Evolutionary conservation across 2,888 invertebrate genomes (phyloP), one percentile per base, ranked within the genome.

Genomic region (Leptothorax acervorum): DNA sequence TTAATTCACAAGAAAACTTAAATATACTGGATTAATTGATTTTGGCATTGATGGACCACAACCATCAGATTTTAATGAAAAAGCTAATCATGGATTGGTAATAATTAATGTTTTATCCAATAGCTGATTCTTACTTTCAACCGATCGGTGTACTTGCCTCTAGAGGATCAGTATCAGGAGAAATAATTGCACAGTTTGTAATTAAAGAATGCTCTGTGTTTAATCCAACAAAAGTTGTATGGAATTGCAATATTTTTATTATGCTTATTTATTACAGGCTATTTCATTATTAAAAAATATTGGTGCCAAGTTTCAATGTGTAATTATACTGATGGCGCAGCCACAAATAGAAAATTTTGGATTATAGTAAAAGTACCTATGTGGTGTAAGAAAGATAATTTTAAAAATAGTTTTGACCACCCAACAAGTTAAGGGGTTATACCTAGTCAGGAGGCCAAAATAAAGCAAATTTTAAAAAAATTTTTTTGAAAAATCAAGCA

Each of bases 281-380:
- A 66, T 66, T 12, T 5, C 12, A 18, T 31, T 53, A 31, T 53
- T 57, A 18, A 85, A 89, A 84, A 85, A 82, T 57, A 51, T 86
- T 39, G 31, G 42, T 55, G 90, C 84, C 15, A 86, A 85, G 73
- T 71, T 90, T 11, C 89, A 90, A 57, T 88, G 79, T 9, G 79
- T 91, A 18, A 71, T 89, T 4, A 79, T n/a, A n/a, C 84, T 55
- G 88, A 91, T 70, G 88, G 90, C n/a, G 90, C 88, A 3, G 63
- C 82, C 12, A 35, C 85, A 83, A 5, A 82, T 86, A 18, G 78
- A 76, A 15, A 86, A 86, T 85, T 90, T 85, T 89, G 85, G 86
- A 73, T 31, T 11, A 74, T 74, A 65, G 28, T 91, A 51, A 88
- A 88, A n/a, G 71, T 91, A n/a, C n/a, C n/a, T n/a, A n/a, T 63